phyloP scores from a whole-genome alignment of 2,888 invertebrate species.

The Syrphus vitripennis region DNA sequence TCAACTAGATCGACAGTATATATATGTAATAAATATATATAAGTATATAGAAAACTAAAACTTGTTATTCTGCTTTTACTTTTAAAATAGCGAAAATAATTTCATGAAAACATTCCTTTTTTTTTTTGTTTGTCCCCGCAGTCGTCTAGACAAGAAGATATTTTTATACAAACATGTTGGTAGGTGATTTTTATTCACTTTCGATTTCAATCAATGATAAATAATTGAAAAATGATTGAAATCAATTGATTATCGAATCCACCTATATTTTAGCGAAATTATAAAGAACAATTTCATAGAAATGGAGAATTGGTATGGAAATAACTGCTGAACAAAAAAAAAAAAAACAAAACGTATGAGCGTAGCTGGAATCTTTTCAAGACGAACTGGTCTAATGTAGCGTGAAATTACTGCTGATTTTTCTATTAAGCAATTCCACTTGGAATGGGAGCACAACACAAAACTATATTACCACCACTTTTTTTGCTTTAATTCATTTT shows the following conservation, averaged over 20 bases:
- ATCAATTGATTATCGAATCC: constrained; percentile 42
- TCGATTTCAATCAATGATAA: not conserved
- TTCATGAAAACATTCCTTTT: not conserved
- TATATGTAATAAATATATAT: no score
- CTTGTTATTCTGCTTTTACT: constrained; percentile 59
- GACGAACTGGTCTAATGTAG: constrained; percentile 56
- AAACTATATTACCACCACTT: constrained; percentile 59
- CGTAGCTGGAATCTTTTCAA: constrained; percentile 5
- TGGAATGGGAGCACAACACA: constrained; percentile 64
- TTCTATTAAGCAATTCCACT: constrained; percentile 69
- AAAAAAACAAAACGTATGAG: not conserved
- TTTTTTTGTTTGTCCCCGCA: not conserved
- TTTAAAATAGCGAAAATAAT: constrained; percentile 4
- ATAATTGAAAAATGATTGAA: not conserved
- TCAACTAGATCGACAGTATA: not conserved
- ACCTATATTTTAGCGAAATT: constrained; percentile 39
- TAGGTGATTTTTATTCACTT: constrained; percentile 1
- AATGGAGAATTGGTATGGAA: not conserved
- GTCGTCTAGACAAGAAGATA: constrained; percentile 15
- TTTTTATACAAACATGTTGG: not conserved
- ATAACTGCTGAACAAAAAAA: not conserved
- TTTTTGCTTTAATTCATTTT: constrained; percentile 9
- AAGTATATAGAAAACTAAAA: constrained; percentile 15
- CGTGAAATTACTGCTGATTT: constrained; percentile 68
- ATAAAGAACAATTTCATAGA: not conserved